These are phyloP conservation scores for Andrena trimmerana DNA, from an alignment of 2,888 invertebrate species.

Conservation along the genomic window DNA sequence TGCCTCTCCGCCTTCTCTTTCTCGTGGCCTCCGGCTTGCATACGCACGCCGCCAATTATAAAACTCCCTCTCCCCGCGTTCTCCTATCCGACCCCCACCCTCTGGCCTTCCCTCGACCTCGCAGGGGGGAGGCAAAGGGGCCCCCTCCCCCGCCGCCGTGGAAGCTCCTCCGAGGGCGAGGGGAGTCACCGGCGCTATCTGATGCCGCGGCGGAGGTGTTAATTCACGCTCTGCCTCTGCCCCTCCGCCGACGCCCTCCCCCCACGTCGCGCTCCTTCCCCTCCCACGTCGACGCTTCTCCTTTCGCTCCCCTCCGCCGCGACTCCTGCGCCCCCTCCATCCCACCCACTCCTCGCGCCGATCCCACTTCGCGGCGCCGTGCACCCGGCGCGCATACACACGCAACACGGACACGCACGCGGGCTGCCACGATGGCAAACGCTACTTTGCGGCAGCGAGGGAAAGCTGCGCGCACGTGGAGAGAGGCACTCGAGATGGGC, in stretches of 20 bases:
- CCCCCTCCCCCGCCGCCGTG: conserved; percentile 41
- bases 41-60: conserved; percentile 76
- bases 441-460: not conserved
- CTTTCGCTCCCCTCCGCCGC: not conserved
- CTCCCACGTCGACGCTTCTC: not conserved
- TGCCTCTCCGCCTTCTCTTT: conserved; percentile 27
- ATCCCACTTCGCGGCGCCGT: conserved; percentile 19
- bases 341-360: conserved; percentile 4
- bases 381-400: conserved; percentile 27
- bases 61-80: conserved; percentile 58
- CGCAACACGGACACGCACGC: conserved; percentile 47
- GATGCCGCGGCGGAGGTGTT: conserved; percentile 83
- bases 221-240: conserved; percentile 79
- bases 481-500: conserved; percentile 29
- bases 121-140: conserved; percentile 24
- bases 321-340: conserved; percentile 31
- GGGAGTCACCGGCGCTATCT: conserved; percentile 78
- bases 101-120: conserved; percentile 17
- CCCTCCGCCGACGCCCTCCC: conserved; percentile 34
- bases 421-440: conserved; percentile 17
- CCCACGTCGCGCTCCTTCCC: not conserved
- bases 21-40: conserved; percentile 61
- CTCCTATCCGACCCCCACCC: conserved; percentile 27
- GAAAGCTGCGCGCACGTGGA: conserved; percentile 12
- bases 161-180: conserved; percentile 63